Conservation (phyloP, 2,888 invertebrate species). For the Ptychoptera contaminata region DNA sequence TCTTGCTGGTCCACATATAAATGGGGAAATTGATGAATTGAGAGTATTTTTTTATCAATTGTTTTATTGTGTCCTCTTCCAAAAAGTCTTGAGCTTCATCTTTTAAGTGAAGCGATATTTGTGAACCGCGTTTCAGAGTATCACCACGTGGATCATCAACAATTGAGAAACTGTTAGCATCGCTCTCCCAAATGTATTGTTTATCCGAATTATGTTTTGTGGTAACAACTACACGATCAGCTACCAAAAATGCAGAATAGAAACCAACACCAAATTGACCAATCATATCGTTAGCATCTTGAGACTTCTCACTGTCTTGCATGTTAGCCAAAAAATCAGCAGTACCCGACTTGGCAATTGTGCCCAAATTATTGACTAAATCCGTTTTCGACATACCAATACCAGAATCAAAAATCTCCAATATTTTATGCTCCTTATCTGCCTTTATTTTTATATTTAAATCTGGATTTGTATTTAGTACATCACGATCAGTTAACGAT, state of each 20-base stretch:
- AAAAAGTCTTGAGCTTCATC: slow-evolving; percentile 94
- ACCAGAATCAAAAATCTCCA: slow-evolving; percentile 93
- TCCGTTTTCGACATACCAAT: slow-evolving; percentile 95
- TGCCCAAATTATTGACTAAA: slow-evolving; percentile 89
- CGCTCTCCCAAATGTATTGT: slow-evolving; percentile 97
- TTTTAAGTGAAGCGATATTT: slow-evolving; percentile 76
- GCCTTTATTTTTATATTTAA: slow-evolving; percentile 80
- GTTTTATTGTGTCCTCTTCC: slow-evolving; percentile 79
- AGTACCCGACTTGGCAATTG: slow-evolving; percentile 95
- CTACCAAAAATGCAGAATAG: slow-evolving; percentile 95
- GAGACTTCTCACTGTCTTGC: slow-evolving; percentile 42
- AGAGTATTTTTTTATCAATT: slow-evolving; percentile 91
- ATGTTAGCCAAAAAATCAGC: slow-evolving; percentile 90
- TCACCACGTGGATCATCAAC: slow-evolving; percentile 87
- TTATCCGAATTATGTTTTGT: slow-evolving; percentile 87
- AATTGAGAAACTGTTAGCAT: slow-evolving; percentile 78
- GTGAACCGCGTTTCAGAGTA: slow-evolving; percentile 79
- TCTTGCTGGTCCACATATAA: slow-evolving; percentile 73
- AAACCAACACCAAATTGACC: slow-evolving; percentile 99
- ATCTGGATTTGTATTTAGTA: slow-evolving; percentile 65
- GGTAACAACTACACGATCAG: slow-evolving; percentile 88
- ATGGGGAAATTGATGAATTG: slow-evolving; percentile 99
- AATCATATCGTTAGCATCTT: slow-evolving; percentile 92
- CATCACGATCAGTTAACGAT: slow-evolving; percentile 72
- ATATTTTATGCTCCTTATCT: slow-evolving; percentile 77